These are phyloP conservation scores for Catharus fuscescens DNA, from an alignment of 2,113 vertebrate species.

Conservation along the genomic window DNA sequence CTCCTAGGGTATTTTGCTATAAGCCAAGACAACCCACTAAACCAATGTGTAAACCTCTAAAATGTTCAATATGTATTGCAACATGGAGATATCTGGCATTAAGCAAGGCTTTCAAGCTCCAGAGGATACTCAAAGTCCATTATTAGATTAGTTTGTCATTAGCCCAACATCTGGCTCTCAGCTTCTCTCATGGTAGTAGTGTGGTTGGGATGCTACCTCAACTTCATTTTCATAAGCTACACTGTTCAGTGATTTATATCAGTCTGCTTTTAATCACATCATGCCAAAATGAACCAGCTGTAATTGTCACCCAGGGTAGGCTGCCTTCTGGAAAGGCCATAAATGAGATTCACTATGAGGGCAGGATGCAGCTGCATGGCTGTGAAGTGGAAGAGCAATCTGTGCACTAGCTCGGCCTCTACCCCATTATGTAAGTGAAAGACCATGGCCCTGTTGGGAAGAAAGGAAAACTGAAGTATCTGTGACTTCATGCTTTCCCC, in stretches of 20 bases:
- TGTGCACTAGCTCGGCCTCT: neutral
- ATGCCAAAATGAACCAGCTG: constrained; percentile 31
- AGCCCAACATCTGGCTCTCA: constrained; percentile 50
- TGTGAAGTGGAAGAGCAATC: neutral
- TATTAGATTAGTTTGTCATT: constrained; percentile 31
- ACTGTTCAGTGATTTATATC: constrained; percentile 42
- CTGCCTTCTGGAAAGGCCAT: neutral
- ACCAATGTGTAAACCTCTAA: neutral
- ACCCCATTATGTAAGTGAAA: neutral
- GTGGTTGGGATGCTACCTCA: constrained; percentile 3
- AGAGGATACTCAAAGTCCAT: neutral
- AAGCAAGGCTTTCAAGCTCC: neutral
- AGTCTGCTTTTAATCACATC: constrained; percentile 57
- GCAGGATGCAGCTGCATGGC: constrained; percentile 9
- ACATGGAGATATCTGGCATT: neutral
- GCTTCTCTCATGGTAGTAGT: neutral
- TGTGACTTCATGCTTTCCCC: neutral
- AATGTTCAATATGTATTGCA: neutral
- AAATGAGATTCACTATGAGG: constrained; percentile 16
- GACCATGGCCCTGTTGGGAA: neutral
- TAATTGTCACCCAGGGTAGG: constrained; percentile 33
- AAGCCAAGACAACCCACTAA: neutral
- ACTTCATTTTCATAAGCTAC: constrained; percentile 45
- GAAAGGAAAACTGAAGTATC: neutral
- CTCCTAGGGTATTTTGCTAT: neutral